phyloP scores from a whole-genome alignment of 2,113 vertebrate species.

The Peromyscus leucopus region DNA sequence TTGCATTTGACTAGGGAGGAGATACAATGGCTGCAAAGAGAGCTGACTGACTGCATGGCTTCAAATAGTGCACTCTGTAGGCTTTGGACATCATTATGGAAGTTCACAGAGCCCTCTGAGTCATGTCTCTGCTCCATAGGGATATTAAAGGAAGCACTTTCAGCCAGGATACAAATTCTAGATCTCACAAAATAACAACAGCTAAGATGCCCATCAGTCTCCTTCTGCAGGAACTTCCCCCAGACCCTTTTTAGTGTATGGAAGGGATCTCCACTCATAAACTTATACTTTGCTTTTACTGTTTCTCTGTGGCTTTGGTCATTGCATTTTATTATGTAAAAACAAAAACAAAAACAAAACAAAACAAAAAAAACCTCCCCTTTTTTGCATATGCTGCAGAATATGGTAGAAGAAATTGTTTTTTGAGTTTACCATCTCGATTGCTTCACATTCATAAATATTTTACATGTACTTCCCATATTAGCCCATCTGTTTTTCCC shows the following conservation, averaged over 20 bases:
- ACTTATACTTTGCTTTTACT: constrained; percentile 44
- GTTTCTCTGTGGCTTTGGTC: constrained; percentile 41
- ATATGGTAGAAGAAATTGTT: constrained; percentile 68
- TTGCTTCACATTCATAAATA: constrained; percentile 76
- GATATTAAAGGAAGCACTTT: not conserved
- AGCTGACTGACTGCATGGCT: not conserved
- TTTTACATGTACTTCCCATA: constrained; percentile 68
- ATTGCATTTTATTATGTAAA: constrained; percentile 63
- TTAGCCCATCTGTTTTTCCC: constrained; percentile 68
- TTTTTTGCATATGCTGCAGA: constrained; percentile 64
- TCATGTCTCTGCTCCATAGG: not conserved
- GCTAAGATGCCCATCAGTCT: not conserved
- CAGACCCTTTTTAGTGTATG: not conserved
- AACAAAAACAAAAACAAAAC: not conserved
- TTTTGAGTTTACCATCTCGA: constrained; percentile 72
- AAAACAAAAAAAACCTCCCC: not conserved
- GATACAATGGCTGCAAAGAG: not conserved
- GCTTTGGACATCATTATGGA: not conserved
- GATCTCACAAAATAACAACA: not conserved
- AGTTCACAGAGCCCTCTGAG: not conserved
- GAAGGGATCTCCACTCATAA: not conserved
- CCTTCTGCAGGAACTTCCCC: not conserved
- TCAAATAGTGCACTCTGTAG: not conserved
- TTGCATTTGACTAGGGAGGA: not conserved
- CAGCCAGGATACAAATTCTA: not conserved